phyloP scores from a whole-genome alignment of 2,113 vertebrate genomes.

The Arizona elegans region DNA sequence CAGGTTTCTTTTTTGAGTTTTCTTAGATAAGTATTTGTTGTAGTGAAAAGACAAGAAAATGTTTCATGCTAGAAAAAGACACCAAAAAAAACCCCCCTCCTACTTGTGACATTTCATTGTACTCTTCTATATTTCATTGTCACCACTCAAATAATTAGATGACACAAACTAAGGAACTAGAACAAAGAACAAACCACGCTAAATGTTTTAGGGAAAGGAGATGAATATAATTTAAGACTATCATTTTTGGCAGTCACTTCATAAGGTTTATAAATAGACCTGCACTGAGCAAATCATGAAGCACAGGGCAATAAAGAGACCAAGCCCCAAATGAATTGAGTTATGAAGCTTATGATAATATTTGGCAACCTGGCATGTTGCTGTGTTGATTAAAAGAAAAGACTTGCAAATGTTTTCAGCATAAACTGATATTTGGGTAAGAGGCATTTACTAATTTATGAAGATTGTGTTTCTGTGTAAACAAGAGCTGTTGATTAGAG shows the following conservation, averaged over 20 bases:
- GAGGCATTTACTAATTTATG: slow-evolving; percentile 39
- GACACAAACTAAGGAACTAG: neutral
- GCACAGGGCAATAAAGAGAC: neutral
- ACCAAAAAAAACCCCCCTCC: neutral
- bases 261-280: neutral
- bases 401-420: neutral
- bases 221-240: neutral
- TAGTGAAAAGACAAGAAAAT: neutral
- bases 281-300: neutral
- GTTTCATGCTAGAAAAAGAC: neutral
- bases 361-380: slow-evolving; percentile 21
- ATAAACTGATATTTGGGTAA: slow-evolving; percentile 10
- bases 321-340: neutral
- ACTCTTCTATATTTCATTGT: neutral
- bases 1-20: neutral
- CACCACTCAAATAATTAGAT: neutral
- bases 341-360: neutral
- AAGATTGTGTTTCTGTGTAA: slow-evolving; percentile 53
- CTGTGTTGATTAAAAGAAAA: slow-evolving; percentile 22
- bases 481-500: slow-evolving; percentile 51
- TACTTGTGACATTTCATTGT: neutral
- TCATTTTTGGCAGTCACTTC: neutral
- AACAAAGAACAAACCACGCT: neutral
- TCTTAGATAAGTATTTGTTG: neutral
- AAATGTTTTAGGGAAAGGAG: neutral